Evolutionary conservation across 2,888 invertebrate species (phyloP), one percentile per base, ranked within the genome.

Genomic region (Lasioglossum marginatum): DNA sequence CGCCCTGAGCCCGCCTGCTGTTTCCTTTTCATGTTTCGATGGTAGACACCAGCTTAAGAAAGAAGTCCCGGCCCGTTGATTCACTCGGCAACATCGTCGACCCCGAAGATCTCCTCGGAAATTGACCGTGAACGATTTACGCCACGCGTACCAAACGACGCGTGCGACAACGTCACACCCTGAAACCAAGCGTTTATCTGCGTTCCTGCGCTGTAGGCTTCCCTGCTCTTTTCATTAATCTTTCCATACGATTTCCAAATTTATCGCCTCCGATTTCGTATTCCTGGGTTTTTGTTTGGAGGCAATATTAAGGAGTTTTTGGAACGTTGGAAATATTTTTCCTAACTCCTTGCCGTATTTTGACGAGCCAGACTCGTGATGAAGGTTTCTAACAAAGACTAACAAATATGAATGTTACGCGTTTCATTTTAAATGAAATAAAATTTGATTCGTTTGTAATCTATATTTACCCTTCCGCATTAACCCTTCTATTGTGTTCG

Each of bases 61-160:
- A 82, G 79, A 75, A 84, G 74, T 43, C 77, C 31, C 19, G 37
- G 57, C 10, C 71, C 74, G 79, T 43, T 37, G 43, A 76, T 81
- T 52, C 78, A 48, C 78, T 87, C 63, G 73, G 37, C 70, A n/a
- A 71, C 52, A 31, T 48, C 48, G 4, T 8, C 43, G 45, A 45
- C 66, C 60, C n/a, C 34, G 70, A 43, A 31, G 60, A 75, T 45
- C 80, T 74, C 78, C 48, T 60, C 72, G 80, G 79, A 84, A 86
- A 90, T 90, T 83, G 76, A 88, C 88, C 88, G 88, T 89, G 82
- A 90, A 86, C 86, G 84, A 88, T 74, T 81, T 83, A 72, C 78
- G 81, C 80, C 81, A 78, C 75, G 68, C 81, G 57, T 31, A 63
- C 71, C 66, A 72, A 77, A 71, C 43, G 82, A 79, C 76, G 77